Conservation (phyloP, 2,797 vertebrate genomes). For the Micromesistius poutassou region DNA sequence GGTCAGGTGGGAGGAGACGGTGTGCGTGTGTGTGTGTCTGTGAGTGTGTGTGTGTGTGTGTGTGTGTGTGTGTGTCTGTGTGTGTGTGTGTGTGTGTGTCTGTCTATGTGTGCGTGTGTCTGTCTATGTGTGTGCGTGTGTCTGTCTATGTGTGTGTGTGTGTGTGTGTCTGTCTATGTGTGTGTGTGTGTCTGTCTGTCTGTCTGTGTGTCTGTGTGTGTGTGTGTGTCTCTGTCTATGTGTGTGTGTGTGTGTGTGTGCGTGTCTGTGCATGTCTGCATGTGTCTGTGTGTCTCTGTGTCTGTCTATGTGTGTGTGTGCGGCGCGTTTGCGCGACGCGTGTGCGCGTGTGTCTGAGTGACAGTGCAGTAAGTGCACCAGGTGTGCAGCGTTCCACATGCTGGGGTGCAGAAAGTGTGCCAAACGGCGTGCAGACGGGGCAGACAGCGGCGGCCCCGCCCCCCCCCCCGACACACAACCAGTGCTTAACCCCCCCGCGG, state of each 20-base stretch:
- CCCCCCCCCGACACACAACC: slow-evolving; percentile 35
- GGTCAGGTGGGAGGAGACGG: slow-evolving; percentile 9
- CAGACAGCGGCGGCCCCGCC: slow-evolving; percentile 34
- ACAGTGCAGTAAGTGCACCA: slow-evolving; percentile 49
- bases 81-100: not conserved
- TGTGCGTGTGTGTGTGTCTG: not conserved
- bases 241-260: too few species aligned
- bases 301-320: not conserved
- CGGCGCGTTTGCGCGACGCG: not conserved
- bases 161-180: too few species aligned
- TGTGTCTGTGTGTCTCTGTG: slow-evolving; percentile 19
- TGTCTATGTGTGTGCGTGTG: too few species aligned
- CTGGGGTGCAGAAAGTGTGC: slow-evolving; percentile 62
- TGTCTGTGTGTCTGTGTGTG: too few species aligned
- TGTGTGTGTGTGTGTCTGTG: not conserved
- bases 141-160: too few species aligned
- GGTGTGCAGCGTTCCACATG: slow-evolving; percentile 63
- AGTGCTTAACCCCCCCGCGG: slow-evolving; percentile 43
- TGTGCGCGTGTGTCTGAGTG: not conserved
- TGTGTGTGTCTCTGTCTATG: too few species aligned
- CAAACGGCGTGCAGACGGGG: slow-evolving; percentile 57
- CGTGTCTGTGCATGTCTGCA: not conserved
- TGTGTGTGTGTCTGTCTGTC: too few species aligned
- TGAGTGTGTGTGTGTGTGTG: not conserved
- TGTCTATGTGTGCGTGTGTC: not conserved